Base-by-base conservation (phyloP, 2,888 invertebrate genomes). In the Phasia obesa region DNA sequence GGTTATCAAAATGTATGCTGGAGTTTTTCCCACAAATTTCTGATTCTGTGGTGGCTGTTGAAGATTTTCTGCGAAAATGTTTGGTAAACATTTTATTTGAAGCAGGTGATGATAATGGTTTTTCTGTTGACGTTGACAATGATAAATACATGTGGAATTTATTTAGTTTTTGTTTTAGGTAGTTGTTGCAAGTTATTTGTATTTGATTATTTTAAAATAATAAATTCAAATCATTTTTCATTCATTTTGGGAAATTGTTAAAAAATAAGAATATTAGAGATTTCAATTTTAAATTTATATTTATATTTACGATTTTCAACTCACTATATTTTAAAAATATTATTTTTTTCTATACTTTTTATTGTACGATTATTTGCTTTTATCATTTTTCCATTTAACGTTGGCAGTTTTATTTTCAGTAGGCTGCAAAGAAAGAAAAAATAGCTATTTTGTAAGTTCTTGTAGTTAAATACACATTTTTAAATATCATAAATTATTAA, bases 1-100 rank as follows among this genome's bases (percentile, higher is more conserved):
- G 65, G 64, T 74, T 51, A 25, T 25, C 53, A 60, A 21, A 47
- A 79, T 67, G 67, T 53, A 19, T 53, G 60, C 35, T 73, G 84
- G 27, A 67, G 27, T 51, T 57, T 19, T 44, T 75, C 57, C 57
- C 65, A 49, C 57, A 38, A 47, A 57, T 13, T 38, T 57, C 19
- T 15, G 67, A 44, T 51, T 19, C 42, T 76, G 49, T 11, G 49
- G 27, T 21, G 19, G 23, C 6, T 57, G 81, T 71, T 87, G 87
- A 86, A 84, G 88, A 87, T 90, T 90, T 91, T 89, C 91, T 89
- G 84, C 91, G 90, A 88, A 89, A 90, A 88, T 91, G 90, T 90
- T 91, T 90, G 86, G 89, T 90, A 87, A 90, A 91, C 91, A 91
- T 90, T 91, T 88, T 91, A 86, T 87, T 89, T 86, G 81, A 84